Evolutionary conservation across 92 coral and sea anemone genomes (phyloP).

Genomic region (Parazoanthus atlanticus): DNA sequence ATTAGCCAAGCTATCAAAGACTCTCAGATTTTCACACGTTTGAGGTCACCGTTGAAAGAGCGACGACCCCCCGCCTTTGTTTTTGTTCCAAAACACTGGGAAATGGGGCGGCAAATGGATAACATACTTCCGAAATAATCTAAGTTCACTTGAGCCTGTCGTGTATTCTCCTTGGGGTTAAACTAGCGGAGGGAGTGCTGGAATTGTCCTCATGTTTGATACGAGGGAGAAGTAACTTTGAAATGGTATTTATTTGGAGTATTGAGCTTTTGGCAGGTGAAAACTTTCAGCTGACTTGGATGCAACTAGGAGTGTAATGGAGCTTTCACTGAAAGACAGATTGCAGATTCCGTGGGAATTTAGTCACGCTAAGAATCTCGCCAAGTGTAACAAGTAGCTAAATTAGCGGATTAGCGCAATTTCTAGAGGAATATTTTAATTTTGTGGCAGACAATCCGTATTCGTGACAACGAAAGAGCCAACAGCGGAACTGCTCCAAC

Average conservation of each 20-base stretch:
- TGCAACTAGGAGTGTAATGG: neutral
- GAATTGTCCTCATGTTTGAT: conserved; percentile 9
- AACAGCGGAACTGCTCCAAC: neutral
- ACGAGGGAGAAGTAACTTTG: neutral
- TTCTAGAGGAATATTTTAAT: neutral
- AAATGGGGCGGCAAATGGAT: conserved; percentile 10
- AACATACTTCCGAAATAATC: conserved; percentile 1
- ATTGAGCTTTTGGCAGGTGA: neutral
- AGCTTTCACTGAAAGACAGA: conserved; percentile 29
- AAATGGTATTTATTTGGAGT: neutral
- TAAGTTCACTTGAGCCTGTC: conserved; percentile 10
- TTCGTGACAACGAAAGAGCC: conserved; percentile 19
- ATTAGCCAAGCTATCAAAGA: neutral
- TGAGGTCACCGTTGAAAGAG: conserved; percentile 5
- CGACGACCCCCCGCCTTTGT: conserved; percentile 22
- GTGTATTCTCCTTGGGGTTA: neutral
- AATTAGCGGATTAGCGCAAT: conserved; percentile 19
- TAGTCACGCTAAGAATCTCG: conserved; percentile 27
- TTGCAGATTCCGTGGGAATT: neutral
- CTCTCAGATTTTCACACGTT: neutral
- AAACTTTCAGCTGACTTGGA: neutral
- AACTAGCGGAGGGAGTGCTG: neutral
- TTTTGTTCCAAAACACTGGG: conserved; percentile 5
- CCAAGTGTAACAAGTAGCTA: conserved; percentile 29
- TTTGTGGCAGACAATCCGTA: neutral